phyloP scores from a whole-genome alignment of 2,888 invertebrate species.

The Campoplex nolae region DNA sequence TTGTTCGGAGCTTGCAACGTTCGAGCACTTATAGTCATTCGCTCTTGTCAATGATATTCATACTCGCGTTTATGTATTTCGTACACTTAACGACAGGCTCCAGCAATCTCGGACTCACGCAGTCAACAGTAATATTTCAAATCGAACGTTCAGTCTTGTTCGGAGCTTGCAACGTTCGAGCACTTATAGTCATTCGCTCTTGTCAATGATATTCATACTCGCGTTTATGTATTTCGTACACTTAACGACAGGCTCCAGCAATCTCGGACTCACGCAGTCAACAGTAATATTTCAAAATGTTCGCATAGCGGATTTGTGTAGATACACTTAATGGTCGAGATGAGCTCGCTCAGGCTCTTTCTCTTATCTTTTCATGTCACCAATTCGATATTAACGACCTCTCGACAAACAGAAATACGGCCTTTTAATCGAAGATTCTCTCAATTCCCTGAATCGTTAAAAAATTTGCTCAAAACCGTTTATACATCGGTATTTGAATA shows the following conservation, averaged over 20 bases:
- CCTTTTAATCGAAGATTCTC: constrained; percentile 27
- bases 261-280: constrained; percentile 37
- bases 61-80: constrained; percentile 37
- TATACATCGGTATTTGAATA: constrained; percentile 1
- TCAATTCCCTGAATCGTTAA: constrained; percentile 1
- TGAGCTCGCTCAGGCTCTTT: constrained; percentile 38
- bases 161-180: constrained; percentile 36
- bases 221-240: constrained; percentile 39
- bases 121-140: constrained; percentile 46
- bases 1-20: constrained; percentile 12
- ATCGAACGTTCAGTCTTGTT: not conserved
- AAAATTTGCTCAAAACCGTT: not conserved
- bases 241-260: constrained; percentile 43
- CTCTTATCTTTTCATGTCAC: constrained; percentile 52
- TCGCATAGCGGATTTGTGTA: constrained; percentile 12
- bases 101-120: constrained; percentile 41
- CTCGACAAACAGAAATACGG: constrained; percentile 31
- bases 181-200: constrained; percentile 34
- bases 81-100: constrained; percentile 44
- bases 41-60: constrained; percentile 21
- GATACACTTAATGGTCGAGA: constrained; percentile 24
- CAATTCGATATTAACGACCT: constrained; percentile 56
- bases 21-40: constrained; percentile 43
- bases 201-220: constrained; percentile 27
- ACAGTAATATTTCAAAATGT: constrained; percentile 47